Base-by-base conservation (phyloP, 2,888 invertebrate species). In the Tinea pellionella region DNA sequence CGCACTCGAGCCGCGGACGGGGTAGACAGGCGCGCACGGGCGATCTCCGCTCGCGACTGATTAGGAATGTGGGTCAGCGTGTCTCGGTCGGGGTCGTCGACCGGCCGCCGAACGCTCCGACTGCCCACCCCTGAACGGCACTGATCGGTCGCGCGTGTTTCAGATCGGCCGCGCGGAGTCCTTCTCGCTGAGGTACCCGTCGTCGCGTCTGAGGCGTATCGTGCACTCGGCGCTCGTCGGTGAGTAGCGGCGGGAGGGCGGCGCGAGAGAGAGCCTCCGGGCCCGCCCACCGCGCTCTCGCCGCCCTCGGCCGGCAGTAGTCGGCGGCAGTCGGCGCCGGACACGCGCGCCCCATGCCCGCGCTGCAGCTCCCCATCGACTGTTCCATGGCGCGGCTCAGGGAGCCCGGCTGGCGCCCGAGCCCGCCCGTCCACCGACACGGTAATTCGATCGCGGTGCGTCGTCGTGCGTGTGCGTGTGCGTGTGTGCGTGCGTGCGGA, bases 291-390 rank as follows among this genome's bases (percentile, higher is more conserved):
- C 29, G 47, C 15, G 47, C 42, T 11, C 12, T n/a, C 29, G 16
- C 43, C 47, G 51, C 47, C 47, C 30, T 24, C 29, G 13, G 37
- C 37, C 32, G 58, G 1, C 58, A 13, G 59, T 16, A 18, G 16
- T 15, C 59, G 79, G 74, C 69, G 66, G 67, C 74, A 78, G 69
- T 78, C 81, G 80, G 78, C 24, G 81, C 79, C 78, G 24, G 13
- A 18, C 29, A 60, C 61, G 15, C 55, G 59, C 59, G 29, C 24
- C 19, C 18, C 19, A 41, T 47, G 47, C 62, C 63, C 55, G 60
- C 55, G 59, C 59, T 57, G 57, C 57, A 57, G 7, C 11, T 18
- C 7, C 59, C 59, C 18, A 37, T 43, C 47, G 43, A 41, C 42
- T 57, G 57, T 32, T 57, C 57, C 32, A 57, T 57, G 57, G 57